Conservation (phyloP, 2,888 invertebrate genomes). For the Sarcophaga subvicina region DNA sequence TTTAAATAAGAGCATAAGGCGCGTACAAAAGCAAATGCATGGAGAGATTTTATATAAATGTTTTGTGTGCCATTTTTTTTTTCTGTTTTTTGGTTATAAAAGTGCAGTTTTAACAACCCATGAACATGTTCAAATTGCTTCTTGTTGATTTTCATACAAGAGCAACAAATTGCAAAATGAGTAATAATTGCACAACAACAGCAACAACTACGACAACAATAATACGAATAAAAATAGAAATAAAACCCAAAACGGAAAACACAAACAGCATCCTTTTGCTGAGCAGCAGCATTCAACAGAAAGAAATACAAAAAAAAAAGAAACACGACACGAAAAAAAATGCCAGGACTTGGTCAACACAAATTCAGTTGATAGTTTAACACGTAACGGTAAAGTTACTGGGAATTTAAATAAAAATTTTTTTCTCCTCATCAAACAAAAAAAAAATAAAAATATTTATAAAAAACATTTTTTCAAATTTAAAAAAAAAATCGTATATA, state of each 20-base stretch:
- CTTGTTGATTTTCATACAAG: slow-evolving; percentile 54
- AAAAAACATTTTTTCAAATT: slow-evolving; percentile 1
- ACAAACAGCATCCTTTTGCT: slow-evolving; percentile 58
- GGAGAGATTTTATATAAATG: background rate
- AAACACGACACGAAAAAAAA: too few relatives aligned
- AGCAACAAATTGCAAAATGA: slow-evolving; percentile 64
- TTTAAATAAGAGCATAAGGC: too few relatives aligned
- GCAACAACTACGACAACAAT: slow-evolving; percentile 40
- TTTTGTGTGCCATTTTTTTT: background rate
- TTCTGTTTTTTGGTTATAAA: background rate
- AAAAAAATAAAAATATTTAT: slow-evolving; percentile 19
- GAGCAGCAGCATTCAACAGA: slow-evolving; percentile 1
- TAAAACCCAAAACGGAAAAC: slow-evolving; percentile 35
- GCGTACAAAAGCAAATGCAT: background rate
- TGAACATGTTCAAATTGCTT: slow-evolving; percentile 58
- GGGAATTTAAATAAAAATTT: background rate
- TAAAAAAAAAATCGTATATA: background rate
- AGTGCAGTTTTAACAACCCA: slow-evolving; percentile 62
- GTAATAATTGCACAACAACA: slow-evolving; percentile 57
- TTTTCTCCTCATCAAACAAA: background rate
- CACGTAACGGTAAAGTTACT: slow-evolving; percentile 65
- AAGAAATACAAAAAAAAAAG: too few relatives aligned
- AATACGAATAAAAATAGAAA: slow-evolving; percentile 2
- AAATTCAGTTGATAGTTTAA: slow-evolving; percentile 67
- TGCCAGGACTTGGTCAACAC: slow-evolving; percentile 66